Conservation (phyloP, 2,888 invertebrate genomes). For the Acleris emargana region DNA sequence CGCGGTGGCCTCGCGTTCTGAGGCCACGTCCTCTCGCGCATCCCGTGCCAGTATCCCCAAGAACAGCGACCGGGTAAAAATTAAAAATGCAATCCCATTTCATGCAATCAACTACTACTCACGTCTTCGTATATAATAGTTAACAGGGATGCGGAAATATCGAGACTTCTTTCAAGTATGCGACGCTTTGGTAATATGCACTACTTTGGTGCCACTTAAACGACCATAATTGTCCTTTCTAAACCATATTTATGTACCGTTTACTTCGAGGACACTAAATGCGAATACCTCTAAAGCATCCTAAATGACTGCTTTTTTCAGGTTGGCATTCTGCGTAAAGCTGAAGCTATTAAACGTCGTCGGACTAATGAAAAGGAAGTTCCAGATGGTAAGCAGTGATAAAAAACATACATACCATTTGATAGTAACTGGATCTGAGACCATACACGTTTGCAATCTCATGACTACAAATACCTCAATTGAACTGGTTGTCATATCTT, state of each 20-base stretch:
- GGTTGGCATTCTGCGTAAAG: conserved; percentile 56
- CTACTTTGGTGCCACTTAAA: too few relatives aligned
- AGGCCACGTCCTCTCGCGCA: conserved; percentile 27
- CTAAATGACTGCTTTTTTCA: conserved; percentile 21
- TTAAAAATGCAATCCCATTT: neutral
- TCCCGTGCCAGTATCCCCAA: conserved; percentile 6
- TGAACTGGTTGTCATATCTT: too few relatives aligned
- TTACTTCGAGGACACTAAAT: too few relatives aligned
- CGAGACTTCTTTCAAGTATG: neutral
- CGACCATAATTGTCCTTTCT: too few relatives aligned
- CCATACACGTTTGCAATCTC: too few relatives aligned
- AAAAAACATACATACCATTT: neutral
- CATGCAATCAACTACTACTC: too few relatives aligned
- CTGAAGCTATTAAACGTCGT: conserved; percentile 64
- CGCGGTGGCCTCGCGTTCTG: conserved; percentile 23
- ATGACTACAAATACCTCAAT: too few relatives aligned
- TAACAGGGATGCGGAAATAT: too few relatives aligned
- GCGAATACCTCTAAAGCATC: neutral
- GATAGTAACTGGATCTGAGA: too few relatives aligned
- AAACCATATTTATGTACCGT: too few relatives aligned
- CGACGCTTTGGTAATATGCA: too few relatives aligned
- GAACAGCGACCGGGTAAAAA: conserved; percentile 14
- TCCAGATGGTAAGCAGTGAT: conserved; percentile 17
- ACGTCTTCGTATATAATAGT: too few relatives aligned
- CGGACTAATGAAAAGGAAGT: conserved; percentile 47